These are phyloP conservation scores for Hemibates koningsi DNA, from an alignment of 2,113 vertebrate species.

Conservation along the genomic window DNA sequence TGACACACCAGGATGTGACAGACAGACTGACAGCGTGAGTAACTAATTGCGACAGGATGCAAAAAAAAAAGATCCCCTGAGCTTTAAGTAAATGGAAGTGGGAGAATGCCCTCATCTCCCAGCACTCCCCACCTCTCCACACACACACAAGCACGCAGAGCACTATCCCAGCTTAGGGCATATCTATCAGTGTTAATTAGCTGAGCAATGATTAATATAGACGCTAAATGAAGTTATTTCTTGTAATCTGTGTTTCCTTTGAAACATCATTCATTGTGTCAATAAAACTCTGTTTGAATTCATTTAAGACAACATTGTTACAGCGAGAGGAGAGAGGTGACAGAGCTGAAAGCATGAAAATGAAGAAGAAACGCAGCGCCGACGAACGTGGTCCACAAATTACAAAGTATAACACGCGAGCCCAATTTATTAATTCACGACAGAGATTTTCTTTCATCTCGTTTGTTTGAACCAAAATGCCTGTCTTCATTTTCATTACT, in stretches of 20 bases:
- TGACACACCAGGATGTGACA: slow-evolving; percentile 56
- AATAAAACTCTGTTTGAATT: slow-evolving; percentile 85
- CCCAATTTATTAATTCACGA: slow-evolving; percentile 2
- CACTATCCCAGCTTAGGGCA: slow-evolving; percentile 61
- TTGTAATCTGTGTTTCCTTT: slow-evolving; percentile 84
- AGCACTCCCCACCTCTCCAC: not conserved
- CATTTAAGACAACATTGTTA: slow-evolving; percentile 55
- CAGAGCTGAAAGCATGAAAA: not conserved
- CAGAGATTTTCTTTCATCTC: slow-evolving; percentile 13
- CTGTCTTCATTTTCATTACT: not conserved
- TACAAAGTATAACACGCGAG: not conserved
- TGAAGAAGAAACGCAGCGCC: not conserved
- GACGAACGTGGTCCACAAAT: not conserved
- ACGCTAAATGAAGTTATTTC: slow-evolving; percentile 86
- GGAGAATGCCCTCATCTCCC: slow-evolving; percentile 44
- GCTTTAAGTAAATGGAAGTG: slow-evolving; percentile 51
- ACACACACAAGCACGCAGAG: not conserved
- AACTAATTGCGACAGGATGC: slow-evolving; percentile 67
- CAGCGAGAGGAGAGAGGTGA: slow-evolving; percentile 35
- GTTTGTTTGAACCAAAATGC: not conserved
- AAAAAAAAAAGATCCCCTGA: slow-evolving; percentile 53
- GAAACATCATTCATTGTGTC: slow-evolving; percentile 84
- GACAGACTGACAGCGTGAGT: slow-evolving; percentile 68
- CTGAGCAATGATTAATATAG: slow-evolving; percentile 84
- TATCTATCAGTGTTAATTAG: slow-evolving; percentile 83